These are phyloP conservation scores for Gymnodraco acuticeps DNA, from an alignment of 2,797 vertebrate genomes.

Conservation along the genomic window DNA sequence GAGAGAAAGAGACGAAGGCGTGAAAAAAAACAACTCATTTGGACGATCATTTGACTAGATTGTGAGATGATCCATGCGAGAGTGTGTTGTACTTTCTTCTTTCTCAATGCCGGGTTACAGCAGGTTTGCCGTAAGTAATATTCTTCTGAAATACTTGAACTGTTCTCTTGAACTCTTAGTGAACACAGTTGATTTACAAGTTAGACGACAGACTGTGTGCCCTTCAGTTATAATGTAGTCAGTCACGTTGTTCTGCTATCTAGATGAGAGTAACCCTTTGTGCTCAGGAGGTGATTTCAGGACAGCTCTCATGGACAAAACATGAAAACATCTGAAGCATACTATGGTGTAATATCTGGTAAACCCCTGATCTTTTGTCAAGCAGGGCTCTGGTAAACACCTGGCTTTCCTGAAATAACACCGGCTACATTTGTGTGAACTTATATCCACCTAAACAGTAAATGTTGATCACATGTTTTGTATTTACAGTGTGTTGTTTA, in stretches of 20 bases:
- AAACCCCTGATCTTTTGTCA: neutral
- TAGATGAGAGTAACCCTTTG: slow-evolving; percentile 19
- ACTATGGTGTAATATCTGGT: neutral
- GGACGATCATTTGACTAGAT: slow-evolving; percentile 50
- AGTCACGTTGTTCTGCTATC: slow-evolving; percentile 12
- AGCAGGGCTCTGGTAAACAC: slow-evolving; percentile 1
- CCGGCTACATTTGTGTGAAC: neutral
- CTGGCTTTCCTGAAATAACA: slow-evolving; percentile 29
- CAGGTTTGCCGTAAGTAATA: slow-evolving; percentile 72
- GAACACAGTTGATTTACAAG: slow-evolving; percentile 3
- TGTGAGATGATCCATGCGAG: slow-evolving; percentile 47
- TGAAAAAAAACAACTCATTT: slow-evolving; percentile 49
- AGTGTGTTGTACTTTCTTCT: slow-evolving; percentile 14
- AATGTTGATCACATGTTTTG: neutral
- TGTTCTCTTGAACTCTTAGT: neutral
- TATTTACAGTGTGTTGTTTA: slow-evolving; percentile 8
- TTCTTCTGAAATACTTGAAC: slow-evolving; percentile 26
- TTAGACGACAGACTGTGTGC: neutral
- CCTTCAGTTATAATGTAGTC: slow-evolving; percentile 12
- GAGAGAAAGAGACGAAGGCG: slow-evolving; percentile 51
- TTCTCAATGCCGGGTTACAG: slow-evolving; percentile 69
- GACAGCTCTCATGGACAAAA: slow-evolving; percentile 11
- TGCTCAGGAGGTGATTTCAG: slow-evolving; percentile 29
- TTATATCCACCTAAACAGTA: neutral
- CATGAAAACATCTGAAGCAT: neutral